Evolutionary conservation across 2,888 invertebrate species (phyloP).

Genomic region (Phaedon cochleariae): DNA sequence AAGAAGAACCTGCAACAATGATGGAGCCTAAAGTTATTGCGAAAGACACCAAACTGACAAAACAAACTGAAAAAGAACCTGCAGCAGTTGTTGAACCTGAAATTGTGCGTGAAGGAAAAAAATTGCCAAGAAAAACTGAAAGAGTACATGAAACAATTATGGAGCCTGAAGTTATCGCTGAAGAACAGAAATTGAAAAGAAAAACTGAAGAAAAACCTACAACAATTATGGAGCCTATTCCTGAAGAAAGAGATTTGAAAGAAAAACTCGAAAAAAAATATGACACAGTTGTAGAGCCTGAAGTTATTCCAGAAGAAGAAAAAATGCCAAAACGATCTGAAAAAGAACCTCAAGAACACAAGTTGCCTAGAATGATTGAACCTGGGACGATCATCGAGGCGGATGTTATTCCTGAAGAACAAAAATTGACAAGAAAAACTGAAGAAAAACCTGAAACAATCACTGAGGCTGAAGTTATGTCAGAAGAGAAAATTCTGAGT

Average conservation of each 20-base stretch:
- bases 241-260: background rate
- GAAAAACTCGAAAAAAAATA: no score
- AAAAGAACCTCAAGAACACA: background rate
- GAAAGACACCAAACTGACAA: no score
- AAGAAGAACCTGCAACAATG: background rate
- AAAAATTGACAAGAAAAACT: background rate
- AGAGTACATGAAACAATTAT: background rate
- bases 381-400: background rate
- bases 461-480: no score
- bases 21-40: background rate
- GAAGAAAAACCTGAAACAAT: background rate
- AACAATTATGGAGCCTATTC: background rate
- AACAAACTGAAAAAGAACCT: no score
- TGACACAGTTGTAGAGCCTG: no score
- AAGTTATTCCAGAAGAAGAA: no score
- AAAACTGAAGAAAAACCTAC: background rate
- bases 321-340: background rate
- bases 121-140: no score
- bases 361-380: no score
- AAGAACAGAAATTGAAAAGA: background rate
- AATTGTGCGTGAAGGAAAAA: no score
- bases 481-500: no score
- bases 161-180: background rate
- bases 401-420: background rate
- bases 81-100: no score